Evolutionary conservation across 2,797 vertebrate genomes (phyloP), one percentile per base, ranked within the genome.

Genomic region (Leptatherina wallacei): DNA sequence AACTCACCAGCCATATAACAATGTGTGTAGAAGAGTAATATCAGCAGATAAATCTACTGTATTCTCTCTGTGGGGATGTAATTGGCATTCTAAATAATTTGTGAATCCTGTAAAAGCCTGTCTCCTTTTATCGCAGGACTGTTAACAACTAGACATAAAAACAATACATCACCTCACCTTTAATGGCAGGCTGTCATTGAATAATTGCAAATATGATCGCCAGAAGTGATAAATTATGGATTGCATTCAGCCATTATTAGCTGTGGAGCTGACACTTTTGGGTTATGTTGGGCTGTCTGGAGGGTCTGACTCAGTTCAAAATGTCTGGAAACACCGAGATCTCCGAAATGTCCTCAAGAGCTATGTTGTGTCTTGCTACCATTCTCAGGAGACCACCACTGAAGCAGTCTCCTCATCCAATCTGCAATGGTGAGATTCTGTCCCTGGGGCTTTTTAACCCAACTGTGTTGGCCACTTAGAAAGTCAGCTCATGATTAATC

Each of bases 21-120:
- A 77, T 44, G 76, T 77, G 85, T 83, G 87, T 63, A 61, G 64
- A 66, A 29, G 70, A 81, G 52, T 65, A 80, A 70, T 84, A 38
- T 64, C 29, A 56, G 52, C 33, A 52, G 69, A 89, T 93, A 90
- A 93, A 93, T 93, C 89, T 80, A 65, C 55, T 38, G 3, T 24
- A 12, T 67, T 61, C 73, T 80, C 73, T 61, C 67, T 35, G 63
- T 27, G 54, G 65, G 58, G 69, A 67, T 79, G 75, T 92, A 91
- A 93, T 92, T 85, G 91, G 78, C 73, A 58, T 85, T 91, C 90
- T 89, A 82, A 93, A 90, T 83, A 47, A 69, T 87, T 85, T 82
- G 84, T 68, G 69, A 87, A 69, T 24, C 84, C 75, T 74, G 80
- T 93, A 91, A 93, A 93, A 91, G 80, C 57, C 72, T 59, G 71